Evolutionary conservation across 2,888 invertebrate species (phyloP).

Genomic region (Trypoxylon attenuatum): DNA sequence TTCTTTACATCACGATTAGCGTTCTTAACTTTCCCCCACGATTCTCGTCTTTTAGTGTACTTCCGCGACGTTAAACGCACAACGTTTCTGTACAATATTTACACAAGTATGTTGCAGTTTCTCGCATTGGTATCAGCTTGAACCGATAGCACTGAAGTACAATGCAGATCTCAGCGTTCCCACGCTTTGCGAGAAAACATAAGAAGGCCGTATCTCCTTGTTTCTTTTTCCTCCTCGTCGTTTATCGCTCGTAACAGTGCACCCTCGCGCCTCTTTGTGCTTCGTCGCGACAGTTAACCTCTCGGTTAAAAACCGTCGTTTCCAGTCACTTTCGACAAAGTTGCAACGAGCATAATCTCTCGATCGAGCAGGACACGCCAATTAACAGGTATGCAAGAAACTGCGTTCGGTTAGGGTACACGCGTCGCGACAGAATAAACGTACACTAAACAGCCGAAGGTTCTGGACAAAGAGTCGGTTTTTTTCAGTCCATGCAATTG

Average conservation of each 20-base stretch:
- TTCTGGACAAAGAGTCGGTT: background rate
- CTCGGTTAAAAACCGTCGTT: background rate
- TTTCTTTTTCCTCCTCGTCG: constrained; percentile 9
- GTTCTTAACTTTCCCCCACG: background rate
- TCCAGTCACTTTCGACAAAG: background rate
- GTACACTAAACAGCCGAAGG: background rate
- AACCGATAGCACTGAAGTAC: constrained; percentile 4
- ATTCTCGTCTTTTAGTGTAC: too few species aligned
- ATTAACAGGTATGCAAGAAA: too few species aligned
- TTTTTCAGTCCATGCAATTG: background rate
- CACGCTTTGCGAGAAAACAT: constrained; percentile 25
- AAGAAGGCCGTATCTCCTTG: constrained; percentile 21
- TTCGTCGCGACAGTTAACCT: background rate
- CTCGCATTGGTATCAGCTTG: background rate
- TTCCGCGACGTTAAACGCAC: too few species aligned
- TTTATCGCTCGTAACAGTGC: constrained; percentile 12
- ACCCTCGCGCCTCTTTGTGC: constrained; percentile 10
- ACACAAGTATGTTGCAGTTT: background rate
- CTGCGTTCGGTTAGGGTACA: constrained; percentile 26
- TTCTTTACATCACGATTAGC: constrained; percentile 4
- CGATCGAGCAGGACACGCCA: background rate
- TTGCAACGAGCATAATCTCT: background rate
- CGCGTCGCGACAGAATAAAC: constrained; percentile 35
- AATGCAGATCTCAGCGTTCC: constrained; percentile 4
- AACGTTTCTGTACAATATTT: too few species aligned